Base-by-base conservation (phyloP, 2,797 vertebrate genomes). In the Xerus rutilus region DNA sequence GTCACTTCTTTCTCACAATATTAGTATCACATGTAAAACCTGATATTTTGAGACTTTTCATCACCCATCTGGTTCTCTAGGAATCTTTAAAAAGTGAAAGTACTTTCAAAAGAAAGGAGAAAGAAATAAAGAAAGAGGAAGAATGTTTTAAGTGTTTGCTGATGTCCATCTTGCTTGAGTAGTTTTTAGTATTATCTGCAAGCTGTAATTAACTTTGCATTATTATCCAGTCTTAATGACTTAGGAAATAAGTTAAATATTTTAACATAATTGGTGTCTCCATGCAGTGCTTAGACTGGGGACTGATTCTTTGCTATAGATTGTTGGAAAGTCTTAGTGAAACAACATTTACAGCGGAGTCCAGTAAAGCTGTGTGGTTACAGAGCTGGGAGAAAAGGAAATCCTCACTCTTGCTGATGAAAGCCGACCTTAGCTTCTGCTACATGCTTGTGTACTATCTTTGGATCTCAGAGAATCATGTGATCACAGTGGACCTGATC, bases 21-120 rank as follows among this genome's bases (percentile, higher is more conserved):
- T 96, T 97, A 96, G 57, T 93, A 74, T 95, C 93, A 93, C 17
- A 35, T 39, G 77, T 90, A 81, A 95, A 97, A 97, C 94, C 64
- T 57, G 59, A 64, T 96, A 79, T 96, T 97, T 91, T 96, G 92
- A 96, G 91, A 87, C 45, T 87, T 93, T 93, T 65, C 57, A 59
- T 89, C 28, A 78, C 59, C 91, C 86, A 95, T 89, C 95, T 97
- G 96, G 84, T 77, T 91, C 94, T 96, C 93, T 64, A 95, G 49
- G 92, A 95, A 96, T 97, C 76, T 94, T 95, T 86, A 30, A 91
- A 95, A 96, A 94, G 67, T 89, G 57, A 72, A 91, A 82, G 13
- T 20, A 77, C 52, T 93, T 79, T 25, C 73, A 91, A 96, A 32
- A 81, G 32, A 64, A 73, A 73, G 28, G 8, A 72, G 28, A 45